Evolutionary conservation across 2,888 invertebrate genomes (phyloP).

Genomic region (Herminia tarsipennalis): DNA sequence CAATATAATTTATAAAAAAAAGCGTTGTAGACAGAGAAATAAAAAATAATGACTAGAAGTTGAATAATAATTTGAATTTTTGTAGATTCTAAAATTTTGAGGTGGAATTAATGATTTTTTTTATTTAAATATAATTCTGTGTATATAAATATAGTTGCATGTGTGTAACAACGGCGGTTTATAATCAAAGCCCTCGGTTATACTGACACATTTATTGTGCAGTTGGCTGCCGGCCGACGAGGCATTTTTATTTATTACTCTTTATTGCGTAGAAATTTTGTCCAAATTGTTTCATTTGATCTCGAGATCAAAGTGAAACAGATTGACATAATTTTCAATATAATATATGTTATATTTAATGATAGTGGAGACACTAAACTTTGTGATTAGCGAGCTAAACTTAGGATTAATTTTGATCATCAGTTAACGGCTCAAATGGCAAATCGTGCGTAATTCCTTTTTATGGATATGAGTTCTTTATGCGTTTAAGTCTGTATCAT

Average conservation of each 20-base stretch:
- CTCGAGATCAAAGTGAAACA: constrained; percentile 41
- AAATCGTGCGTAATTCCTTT: constrained; percentile 13
- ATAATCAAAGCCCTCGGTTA: constrained; percentile 41
- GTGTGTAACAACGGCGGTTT: constrained; percentile 39
- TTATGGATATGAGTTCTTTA: constrained; percentile 7
- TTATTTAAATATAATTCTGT: constrained; percentile 25
- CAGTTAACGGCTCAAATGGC: constrained; percentile 9
- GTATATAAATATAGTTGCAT: constrained; percentile 42
- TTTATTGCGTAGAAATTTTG: constrained; percentile 41
- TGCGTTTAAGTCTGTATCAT: not conserved
- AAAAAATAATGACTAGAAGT: constrained; percentile 29
- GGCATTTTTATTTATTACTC: constrained; percentile 38
- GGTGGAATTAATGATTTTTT: constrained; percentile 26
- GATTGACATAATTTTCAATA: constrained; percentile 42
- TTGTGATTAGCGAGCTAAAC: constrained; percentile 25
- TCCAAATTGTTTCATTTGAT: constrained; percentile 47
- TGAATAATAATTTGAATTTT: constrained; percentile 16
- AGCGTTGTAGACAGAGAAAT: constrained; percentile 5
- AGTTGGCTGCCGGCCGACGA: constrained; percentile 37
- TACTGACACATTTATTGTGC: constrained; percentile 49
- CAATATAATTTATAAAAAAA: constrained; percentile 6
- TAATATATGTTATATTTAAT: constrained; percentile 32
- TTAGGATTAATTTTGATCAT: constrained; percentile 28
- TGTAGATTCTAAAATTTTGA: constrained; percentile 15
- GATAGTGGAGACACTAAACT: constrained; percentile 20